Evolutionary conservation across 2,888 invertebrate species (phyloP).

Genomic region (Molorchus minor): DNA sequence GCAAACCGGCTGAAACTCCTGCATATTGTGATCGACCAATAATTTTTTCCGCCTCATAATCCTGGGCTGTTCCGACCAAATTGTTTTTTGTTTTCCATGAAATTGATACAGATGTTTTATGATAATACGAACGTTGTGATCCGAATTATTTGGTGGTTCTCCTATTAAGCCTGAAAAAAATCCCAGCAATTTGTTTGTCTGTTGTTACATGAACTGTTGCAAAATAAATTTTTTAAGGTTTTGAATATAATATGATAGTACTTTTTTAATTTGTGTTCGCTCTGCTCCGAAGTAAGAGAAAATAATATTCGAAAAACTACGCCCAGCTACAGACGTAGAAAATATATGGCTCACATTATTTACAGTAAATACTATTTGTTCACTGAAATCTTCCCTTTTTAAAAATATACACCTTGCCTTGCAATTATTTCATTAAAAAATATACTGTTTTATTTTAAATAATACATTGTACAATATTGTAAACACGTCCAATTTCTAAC

Average conservation of each 20-base stretch:
- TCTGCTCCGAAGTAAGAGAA: slow-evolving; percentile 14
- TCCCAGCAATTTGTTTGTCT: slow-evolving; percentile 20
- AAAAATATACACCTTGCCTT: no score
- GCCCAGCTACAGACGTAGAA: no score
- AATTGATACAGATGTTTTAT: background rate
- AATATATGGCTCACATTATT: no score
- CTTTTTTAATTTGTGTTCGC: slow-evolving; percentile 11
- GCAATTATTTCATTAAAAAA: no score
- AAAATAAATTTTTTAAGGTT: slow-evolving; percentile 5
- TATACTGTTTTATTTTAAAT: no score
- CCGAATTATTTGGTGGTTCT: slow-evolving; percentile 42
- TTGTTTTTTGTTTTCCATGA: slow-evolving; percentile 13
- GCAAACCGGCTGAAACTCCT: slow-evolving; percentile 19
- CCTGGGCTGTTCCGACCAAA: slow-evolving; percentile 27
- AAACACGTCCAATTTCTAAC: no score
- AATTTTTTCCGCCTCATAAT: slow-evolving; percentile 5
- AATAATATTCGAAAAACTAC: no score
- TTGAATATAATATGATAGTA: slow-evolving; percentile 28
- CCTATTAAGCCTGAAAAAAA: slow-evolving; percentile 33
- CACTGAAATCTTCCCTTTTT: no score
- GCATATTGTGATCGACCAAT: slow-evolving; percentile 1
- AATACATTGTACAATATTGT: no score
- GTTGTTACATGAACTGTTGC: background rate
- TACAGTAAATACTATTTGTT: no score
- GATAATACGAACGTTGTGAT: slow-evolving; percentile 36